phyloP scores from a whole-genome alignment of 2,888 invertebrate genomes.

The Dromius quadrimaculatus region DNA sequence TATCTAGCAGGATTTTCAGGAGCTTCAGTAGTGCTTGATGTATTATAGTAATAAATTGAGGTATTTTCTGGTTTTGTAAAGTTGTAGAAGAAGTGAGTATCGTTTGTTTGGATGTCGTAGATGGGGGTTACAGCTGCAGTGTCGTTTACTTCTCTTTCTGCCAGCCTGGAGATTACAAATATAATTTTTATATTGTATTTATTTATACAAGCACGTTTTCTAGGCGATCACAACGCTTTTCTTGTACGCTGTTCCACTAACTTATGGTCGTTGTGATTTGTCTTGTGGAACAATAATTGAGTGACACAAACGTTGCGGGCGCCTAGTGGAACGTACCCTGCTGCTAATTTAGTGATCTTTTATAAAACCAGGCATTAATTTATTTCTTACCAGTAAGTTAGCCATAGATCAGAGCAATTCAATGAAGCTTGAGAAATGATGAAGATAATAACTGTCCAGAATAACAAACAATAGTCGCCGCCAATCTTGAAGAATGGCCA shows the following conservation, averaged over 20 bases:
- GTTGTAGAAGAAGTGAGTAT: constrained; percentile 18
- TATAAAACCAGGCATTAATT: too few relatives aligned
- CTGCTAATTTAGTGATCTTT: too few relatives aligned
- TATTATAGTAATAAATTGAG: constrained; percentile 20
- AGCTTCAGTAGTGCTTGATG: background rate
- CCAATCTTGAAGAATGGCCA: constrained; percentile 60
- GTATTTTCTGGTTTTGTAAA: background rate
- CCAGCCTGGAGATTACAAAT: background rate
- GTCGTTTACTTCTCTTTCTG: background rate
- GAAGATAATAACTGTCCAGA: constrained; percentile 53
- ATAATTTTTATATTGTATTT: background rate
- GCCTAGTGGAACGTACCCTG: too few relatives aligned
- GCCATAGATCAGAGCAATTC: constrained; percentile 62
- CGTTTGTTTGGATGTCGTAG: constrained; percentile 30
- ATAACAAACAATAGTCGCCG: constrained; percentile 56
- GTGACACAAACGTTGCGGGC: too few relatives aligned
- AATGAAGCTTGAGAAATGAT: constrained; percentile 59
- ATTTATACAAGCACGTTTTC: too few relatives aligned
- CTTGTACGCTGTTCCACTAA: too few relatives aligned
- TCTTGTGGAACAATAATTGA: too few relatives aligned
- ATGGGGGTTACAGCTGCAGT: too few relatives aligned
- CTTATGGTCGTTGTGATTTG: too few relatives aligned
- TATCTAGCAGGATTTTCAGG: constrained; percentile 25
- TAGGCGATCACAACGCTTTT: too few relatives aligned
- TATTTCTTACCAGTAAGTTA: constrained; percentile 62